Base-by-base conservation (phyloP, 2,113 vertebrate genomes). In the Centropristis striata region DNA sequence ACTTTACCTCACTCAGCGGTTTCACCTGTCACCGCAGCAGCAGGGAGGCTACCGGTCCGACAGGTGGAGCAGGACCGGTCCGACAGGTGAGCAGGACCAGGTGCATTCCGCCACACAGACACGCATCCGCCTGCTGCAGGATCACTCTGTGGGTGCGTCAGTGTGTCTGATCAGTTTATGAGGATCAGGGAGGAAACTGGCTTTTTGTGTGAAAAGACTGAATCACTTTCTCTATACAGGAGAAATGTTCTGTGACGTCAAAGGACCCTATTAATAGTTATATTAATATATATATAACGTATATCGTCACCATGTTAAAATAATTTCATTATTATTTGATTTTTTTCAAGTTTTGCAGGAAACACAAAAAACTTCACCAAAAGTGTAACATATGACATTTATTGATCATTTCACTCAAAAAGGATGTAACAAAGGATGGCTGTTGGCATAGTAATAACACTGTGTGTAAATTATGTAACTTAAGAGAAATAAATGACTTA, bases 21-120 rank as follows among this genome's bases (percentile, higher is more conserved):
- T 73, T 77, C 81, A 80, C 32, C 42, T 83, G 86, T 28, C 25
- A 66, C 3, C 4, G 54, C 12, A 36, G 70, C 42, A 13, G 41
- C 39, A 44, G 65, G 60, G 64, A 3, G 20, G 14, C 20, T 37
- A 71, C 81, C 61, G 44, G 88, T 71, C 36, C 1, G 69, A 85
- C 92, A 87, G 86, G 92, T 88, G 75, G 0, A 80, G 57, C 92
- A 42, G 81, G 90, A 86, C 25, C 23, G 16, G 58, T 41, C 36
- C 1, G 69, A 85, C 92, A 87, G 86, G 92, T 88, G 75, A 80
- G 57, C 92, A 42, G 81, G 90, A 86, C 25, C 23, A 16, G 58
- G 36, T 2, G 55, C 88, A 92, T 92, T 83, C 89, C 87, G 13
- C 37, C 23, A 37, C 15, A 18, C 36, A 25, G 15, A 27, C 51